These are phyloP conservation scores for Chaetorhynchus papuensis DNA, from an alignment of 2,113 vertebrate species.

Conservation along the genomic window DNA sequence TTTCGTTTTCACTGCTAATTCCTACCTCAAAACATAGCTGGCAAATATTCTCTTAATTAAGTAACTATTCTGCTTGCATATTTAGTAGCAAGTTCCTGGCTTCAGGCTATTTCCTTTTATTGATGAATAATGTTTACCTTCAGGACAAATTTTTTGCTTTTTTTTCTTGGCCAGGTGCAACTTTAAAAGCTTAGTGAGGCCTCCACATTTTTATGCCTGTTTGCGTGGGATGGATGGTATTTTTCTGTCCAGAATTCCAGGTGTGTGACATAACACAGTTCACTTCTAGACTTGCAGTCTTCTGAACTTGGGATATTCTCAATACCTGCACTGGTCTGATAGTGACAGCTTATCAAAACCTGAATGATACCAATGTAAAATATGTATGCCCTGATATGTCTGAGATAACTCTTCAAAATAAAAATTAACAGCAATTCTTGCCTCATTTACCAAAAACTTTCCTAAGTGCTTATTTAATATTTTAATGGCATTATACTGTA, in stretches of 20 bases:
- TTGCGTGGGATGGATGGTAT: background rate
- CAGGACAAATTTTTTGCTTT: background rate
- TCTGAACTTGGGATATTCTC: background rate
- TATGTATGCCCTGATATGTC: background rate
- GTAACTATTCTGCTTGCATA: background rate
- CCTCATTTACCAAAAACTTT: background rate
- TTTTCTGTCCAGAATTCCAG: constrained; percentile 56
- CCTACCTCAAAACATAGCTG: background rate
- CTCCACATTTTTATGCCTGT: constrained; percentile 17
- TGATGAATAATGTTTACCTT: constrained; percentile 9
- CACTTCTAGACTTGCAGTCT: constrained; percentile 46
- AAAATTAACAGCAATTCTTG: background rate
- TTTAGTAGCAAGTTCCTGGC: constrained; percentile 29
- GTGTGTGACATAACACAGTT: constrained; percentile 13
- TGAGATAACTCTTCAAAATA: background rate
- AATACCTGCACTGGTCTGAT: background rate
- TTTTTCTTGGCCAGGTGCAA: constrained; percentile 22
- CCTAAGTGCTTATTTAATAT: background rate
- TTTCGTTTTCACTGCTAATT: background rate
- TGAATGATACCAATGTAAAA: background rate
- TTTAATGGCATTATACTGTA: background rate
- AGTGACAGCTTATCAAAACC: background rate
- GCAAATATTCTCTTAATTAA: constrained; percentile 6
- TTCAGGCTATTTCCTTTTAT: background rate
- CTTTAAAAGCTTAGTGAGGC: constrained; percentile 28